Evolutionary conservation across 2,797 vertebrate species (phyloP).

Genomic region (Esox lucius): DNA sequence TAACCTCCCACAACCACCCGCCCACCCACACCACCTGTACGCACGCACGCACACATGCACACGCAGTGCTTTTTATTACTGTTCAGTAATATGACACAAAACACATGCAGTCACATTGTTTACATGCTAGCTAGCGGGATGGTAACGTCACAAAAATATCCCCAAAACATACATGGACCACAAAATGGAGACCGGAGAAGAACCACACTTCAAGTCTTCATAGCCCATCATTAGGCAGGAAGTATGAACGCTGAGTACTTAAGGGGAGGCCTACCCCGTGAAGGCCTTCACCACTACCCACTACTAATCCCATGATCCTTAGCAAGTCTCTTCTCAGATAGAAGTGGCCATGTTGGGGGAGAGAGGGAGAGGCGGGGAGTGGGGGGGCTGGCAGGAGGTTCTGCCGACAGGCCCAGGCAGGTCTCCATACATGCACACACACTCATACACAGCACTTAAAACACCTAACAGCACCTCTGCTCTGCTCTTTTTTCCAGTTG

Average conservation of each 20-base stretch:
- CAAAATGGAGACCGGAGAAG: background rate
- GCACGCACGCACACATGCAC: conserved; percentile 39
- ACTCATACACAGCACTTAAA: conserved; percentile 6
- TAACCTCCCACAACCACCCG: background rate
- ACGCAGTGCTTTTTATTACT: too few relatives aligned
- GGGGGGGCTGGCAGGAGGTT: background rate
- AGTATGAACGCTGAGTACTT: background rate
- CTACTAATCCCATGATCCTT: conserved; percentile 3
- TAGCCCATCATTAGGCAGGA: background rate
- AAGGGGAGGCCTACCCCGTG: background rate
- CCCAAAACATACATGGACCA: background rate
- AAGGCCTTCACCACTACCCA: background rate
- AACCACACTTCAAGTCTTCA: background rate
- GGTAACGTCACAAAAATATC: background rate
- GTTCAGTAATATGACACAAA: background rate
- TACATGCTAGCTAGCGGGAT: conserved; percentile 16
- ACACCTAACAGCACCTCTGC: background rate
- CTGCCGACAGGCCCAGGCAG: background rate
- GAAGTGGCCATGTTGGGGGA: conserved; percentile 3
- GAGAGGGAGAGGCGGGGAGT: background rate
- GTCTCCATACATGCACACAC: background rate
- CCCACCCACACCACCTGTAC: conserved; percentile 12
- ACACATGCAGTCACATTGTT: conserved; percentile 38
- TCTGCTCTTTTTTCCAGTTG: background rate
- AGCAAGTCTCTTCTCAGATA: background rate